phyloP scores from a whole-genome alignment of 2,888 invertebrate species.

The Melanargia galathea region DNA sequence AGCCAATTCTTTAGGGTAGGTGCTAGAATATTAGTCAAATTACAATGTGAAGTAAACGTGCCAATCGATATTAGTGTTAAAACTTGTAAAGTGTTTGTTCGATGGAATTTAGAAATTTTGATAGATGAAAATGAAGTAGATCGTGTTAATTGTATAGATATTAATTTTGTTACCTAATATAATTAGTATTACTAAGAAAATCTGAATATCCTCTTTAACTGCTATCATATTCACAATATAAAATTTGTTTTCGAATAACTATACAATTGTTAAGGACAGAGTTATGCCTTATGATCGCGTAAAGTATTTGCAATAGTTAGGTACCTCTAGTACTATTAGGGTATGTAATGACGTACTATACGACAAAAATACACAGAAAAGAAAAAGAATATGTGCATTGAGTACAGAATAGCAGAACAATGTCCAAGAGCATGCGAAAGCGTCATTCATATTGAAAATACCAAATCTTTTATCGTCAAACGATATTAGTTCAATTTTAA shows the following conservation, averaged over 20 bases:
- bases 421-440: slow-evolving; percentile 68
- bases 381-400: slow-evolving; percentile 1
- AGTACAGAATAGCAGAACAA: slow-evolving; percentile 53
- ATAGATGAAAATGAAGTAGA: slow-evolving; percentile 37
- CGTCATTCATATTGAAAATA: slow-evolving; percentile 56
- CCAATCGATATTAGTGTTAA: slow-evolving; percentile 46
- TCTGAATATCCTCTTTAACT: not conserved
- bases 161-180: slow-evolving; percentile 22
- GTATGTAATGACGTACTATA: slow-evolving; percentile 8
- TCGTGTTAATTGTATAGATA: slow-evolving; percentile 38
- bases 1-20: slow-evolving; percentile 71
- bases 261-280: slow-evolving; percentile 46
- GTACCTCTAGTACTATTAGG: slow-evolving; percentile 1
- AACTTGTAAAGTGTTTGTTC: slow-evolving; percentile 41
- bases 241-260: slow-evolving; percentile 31
- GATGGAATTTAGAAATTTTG: slow-evolving; percentile 27
- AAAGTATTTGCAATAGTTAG: not conserved
- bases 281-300: slow-evolving; percentile 41
- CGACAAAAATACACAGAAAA: slow-evolving; percentile 14
- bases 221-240: not conserved
- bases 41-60: slow-evolving; percentile 47
- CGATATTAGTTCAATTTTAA: slow-evolving; percentile 14
- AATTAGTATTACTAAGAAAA: slow-evolving; percentile 28
- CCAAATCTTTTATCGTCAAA: slow-evolving; percentile 64
- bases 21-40: slow-evolving; percentile 46